Evolutionary conservation across 2,113 vertebrate genomes (phyloP).

Genomic region (Pitta sordida): DNA sequence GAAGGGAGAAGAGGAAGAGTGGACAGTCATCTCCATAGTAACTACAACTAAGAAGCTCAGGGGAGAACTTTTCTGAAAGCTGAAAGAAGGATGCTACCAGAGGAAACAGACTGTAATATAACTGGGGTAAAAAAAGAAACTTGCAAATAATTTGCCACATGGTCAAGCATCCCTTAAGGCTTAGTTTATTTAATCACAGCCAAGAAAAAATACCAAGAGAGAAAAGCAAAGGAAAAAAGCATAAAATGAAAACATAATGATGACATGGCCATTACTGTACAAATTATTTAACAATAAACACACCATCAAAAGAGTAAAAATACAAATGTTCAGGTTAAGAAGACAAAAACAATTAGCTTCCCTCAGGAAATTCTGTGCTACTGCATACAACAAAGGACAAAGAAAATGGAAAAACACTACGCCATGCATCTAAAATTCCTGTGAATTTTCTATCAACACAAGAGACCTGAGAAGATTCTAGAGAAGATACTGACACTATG

Average conservation of each 20-base stretch:
- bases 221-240: background rate
- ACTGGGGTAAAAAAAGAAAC: background rate
- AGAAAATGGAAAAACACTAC: background rate
- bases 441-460: background rate
- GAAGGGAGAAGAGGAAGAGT: background rate
- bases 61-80: constrained; percentile 41
- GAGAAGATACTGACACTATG: background rate
- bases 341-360: background rate
- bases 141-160: constrained; percentile 33
- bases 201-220: constrained; percentile 4
- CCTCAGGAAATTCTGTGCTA: background rate
- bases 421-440: background rate
- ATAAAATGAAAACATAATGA: background rate
- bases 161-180: constrained; percentile 18
- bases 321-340: background rate
- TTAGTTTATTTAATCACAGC: constrained; percentile 41
- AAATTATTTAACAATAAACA: constrained; percentile 35
- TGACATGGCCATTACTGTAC: background rate
- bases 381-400: background rate
- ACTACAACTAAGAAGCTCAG: constrained; percentile 41
- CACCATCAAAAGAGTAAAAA: background rate
- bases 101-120: background rate
- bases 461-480: background rate
- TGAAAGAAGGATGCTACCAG: constrained; percentile 29
- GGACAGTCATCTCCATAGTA: constrained; percentile 60